These are phyloP conservation scores for Chinchilla lanigera DNA, from an alignment of 2,113 vertebrate species.

Conservation along the genomic window DNA sequence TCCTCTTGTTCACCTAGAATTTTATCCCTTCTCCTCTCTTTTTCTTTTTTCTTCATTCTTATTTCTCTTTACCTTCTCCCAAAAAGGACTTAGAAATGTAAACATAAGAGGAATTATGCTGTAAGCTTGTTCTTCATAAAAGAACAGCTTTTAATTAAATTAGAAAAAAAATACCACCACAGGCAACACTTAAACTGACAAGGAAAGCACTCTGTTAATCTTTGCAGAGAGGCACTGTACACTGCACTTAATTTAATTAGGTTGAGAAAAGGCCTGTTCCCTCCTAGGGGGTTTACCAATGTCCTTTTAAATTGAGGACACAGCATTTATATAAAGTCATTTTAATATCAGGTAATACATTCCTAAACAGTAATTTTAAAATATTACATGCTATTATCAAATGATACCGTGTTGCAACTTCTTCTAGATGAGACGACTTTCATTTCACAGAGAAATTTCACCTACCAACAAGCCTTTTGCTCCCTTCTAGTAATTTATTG, in stretches of 20 bases:
- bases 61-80: slow-evolving; percentile 31
- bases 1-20: fast-evolving
- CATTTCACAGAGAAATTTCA: slow-evolving; percentile 74
- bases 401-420: slow-evolving; percentile 68
- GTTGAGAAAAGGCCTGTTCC: slow-evolving; percentile 73
- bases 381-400: slow-evolving; percentile 78
- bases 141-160: slow-evolving; percentile 84
- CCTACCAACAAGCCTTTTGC: slow-evolving; percentile 60
- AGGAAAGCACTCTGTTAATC: slow-evolving; percentile 78
- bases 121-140: slow-evolving; percentile 81
- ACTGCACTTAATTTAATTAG: slow-evolving; percentile 84
- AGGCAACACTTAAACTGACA: slow-evolving; percentile 82
- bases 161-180: slow-evolving; percentile 75
- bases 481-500: slow-evolving; percentile 76
- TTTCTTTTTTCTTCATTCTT: background rate
- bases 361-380: slow-evolving; percentile 81
- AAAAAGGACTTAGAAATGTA: slow-evolving; percentile 78
- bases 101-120: slow-evolving; percentile 77
- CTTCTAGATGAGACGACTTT: slow-evolving; percentile 57
- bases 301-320: slow-evolving; percentile 82
- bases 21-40: background rate
- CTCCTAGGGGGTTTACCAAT: slow-evolving; percentile 79
- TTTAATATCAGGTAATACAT: slow-evolving; percentile 80
- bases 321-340: slow-evolving; percentile 76
- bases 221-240: slow-evolving; percentile 76